These are phyloP conservation scores for Tetramorium parvispinum DNA, from an alignment of 1,140 invertebrate species.

Conservation along the genomic window DNA sequence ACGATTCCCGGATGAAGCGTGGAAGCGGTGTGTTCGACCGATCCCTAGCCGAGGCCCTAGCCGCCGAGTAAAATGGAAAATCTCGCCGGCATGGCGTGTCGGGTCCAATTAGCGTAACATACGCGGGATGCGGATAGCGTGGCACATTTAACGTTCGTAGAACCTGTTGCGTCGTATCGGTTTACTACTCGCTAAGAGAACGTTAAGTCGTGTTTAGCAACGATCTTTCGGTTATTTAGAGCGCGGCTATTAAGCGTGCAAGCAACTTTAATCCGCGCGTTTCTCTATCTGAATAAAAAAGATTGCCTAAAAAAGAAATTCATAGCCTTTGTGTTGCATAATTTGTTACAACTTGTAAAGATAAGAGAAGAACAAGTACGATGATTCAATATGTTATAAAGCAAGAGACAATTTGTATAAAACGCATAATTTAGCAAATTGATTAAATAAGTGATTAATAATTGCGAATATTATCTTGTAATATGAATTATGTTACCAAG, in stretches of 20 bases:
- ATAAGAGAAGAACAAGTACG: not conserved
- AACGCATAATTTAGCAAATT: not conserved
- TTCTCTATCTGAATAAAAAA: not conserved
- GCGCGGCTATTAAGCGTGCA: not conserved
- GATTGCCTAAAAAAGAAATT: not conserved
- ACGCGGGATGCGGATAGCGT: conserved; percentile 1
- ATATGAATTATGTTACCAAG: not conserved
- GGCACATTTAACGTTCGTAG: conserved; percentile 34
- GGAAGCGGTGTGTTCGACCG: conserved; percentile 24
- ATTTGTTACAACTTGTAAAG: conserved; percentile 1
- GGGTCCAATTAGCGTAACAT: conserved; percentile 74
- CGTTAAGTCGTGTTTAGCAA: conserved; percentile 30
- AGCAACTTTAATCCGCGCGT: not conserved
- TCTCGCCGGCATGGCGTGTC: conserved; percentile 64
- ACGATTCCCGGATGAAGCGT: conserved; percentile 70
- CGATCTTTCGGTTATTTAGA: conserved; percentile 36
- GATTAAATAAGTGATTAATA: not conserved
- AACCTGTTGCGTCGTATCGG: conserved; percentile 20
- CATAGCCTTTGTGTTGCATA: not conserved
- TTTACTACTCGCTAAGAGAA: conserved; percentile 29
- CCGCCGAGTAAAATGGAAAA: conserved; percentile 66
- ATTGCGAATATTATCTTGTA: not conserved
- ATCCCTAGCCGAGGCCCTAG: not conserved
- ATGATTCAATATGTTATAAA: not conserved
- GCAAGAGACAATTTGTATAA: not conserved